Conservation (phyloP, 2,797 vertebrate species). For the Acanthurus tractus region DNA sequence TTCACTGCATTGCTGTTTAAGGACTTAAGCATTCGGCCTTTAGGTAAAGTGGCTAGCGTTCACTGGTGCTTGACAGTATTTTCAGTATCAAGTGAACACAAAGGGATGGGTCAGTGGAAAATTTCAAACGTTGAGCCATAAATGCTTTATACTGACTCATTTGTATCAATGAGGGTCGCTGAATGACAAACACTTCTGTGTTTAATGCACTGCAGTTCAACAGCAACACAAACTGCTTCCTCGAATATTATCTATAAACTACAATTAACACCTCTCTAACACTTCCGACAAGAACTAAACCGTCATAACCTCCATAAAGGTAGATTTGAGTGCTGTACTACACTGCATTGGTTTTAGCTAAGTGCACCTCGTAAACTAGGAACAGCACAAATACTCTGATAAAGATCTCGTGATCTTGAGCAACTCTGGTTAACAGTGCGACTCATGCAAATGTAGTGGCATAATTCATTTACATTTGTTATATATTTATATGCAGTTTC, state of each 20-base stretch:
- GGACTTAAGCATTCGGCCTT: not conserved
- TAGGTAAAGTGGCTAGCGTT: not conserved
- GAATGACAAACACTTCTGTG: constrained; percentile 1
- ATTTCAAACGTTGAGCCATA: not conserved
- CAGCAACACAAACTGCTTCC: not conserved
- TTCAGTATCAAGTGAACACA: not conserved
- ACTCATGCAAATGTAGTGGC: not conserved
- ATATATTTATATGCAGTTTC: constrained; percentile 24
- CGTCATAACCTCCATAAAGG: not conserved
- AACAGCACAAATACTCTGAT: too few relatives aligned
- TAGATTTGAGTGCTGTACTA: not conserved
- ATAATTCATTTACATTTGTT: not conserved
- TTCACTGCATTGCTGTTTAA: not conserved
- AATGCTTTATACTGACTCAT: not conserved
- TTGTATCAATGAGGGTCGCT: not conserved
- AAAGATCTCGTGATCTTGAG: not conserved
- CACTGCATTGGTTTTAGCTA: not conserved
- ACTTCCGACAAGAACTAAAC: too few relatives aligned
- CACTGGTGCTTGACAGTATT: not conserved
- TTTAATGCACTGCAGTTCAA: constrained; percentile 4
- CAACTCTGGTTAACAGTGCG: too few relatives aligned
- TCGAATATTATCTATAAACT: not conserved
- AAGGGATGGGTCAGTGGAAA: not conserved
- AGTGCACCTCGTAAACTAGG: too few relatives aligned
- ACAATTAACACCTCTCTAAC: not conserved